These are phyloP conservation scores for Brachionus sp. DNA, from an alignment of 1,140 invertebrate species.

Conservation along the genomic window DNA sequence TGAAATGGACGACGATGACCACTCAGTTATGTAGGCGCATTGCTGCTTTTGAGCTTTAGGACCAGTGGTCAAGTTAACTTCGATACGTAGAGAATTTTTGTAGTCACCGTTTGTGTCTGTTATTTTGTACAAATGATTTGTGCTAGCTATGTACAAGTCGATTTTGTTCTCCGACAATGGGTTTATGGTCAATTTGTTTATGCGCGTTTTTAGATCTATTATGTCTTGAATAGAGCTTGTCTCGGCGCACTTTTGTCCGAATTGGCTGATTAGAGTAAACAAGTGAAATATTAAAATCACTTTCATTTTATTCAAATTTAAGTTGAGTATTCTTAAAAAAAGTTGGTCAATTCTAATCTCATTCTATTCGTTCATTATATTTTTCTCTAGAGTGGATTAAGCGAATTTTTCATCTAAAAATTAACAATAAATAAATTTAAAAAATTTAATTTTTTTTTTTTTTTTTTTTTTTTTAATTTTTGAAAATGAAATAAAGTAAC, in stretches of 20 bases:
- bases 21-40: slow-evolving; percentile 23
- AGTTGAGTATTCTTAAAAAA: background rate
- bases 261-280: background rate
- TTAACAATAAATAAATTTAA: background rate
- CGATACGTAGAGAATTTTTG: background rate
- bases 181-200: slow-evolving; percentile 9
- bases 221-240: background rate
- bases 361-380: background rate
- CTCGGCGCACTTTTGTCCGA: background rate
- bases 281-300: background rate
- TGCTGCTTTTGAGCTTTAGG: slow-evolving; percentile 24
- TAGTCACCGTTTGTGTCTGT: background rate
- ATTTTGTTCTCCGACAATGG: background rate
- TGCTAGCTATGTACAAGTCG: slow-evolving; percentile 8
- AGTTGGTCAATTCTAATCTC: background rate
- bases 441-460: background rate
- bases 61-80: slow-evolving; percentile 19
- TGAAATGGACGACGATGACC: background rate
- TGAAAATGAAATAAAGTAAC: background rate
- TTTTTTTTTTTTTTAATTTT: slow-evolving; percentile 8
- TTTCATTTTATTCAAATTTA: background rate
- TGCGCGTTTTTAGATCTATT: background rate
- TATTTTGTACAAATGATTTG: slow-evolving; percentile 43
- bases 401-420: slow-evolving; percentile 16
- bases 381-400: background rate